A percentile compares a stretch with the other conserved stretches of the same genome.
Conservation (phyloP, 2,888 invertebrate species). For the Corythucha ciliata region DNA sequence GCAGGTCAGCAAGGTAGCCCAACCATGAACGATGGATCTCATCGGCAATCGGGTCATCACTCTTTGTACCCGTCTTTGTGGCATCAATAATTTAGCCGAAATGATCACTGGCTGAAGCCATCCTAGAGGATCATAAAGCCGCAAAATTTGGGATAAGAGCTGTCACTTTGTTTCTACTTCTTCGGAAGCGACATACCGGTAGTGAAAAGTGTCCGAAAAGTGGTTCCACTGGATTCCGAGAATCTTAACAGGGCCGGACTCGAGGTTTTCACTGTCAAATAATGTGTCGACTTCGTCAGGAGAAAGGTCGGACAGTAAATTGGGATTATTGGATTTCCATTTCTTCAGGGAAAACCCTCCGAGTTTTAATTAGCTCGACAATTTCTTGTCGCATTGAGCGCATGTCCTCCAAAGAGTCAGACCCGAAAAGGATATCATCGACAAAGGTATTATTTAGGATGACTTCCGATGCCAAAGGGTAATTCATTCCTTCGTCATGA, state of each 20-base stretch:
- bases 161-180: slow-evolving; percentile 25
- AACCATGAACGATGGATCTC: no score
- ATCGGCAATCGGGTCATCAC: no score
- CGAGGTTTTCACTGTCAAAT: not conserved
- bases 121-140: not conserved
- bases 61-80: no score
- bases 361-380: not conserved
- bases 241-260: slow-evolving; percentile 22
- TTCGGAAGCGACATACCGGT: slow-evolving; percentile 6
- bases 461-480: not conserved
- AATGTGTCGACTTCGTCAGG: not conserved
- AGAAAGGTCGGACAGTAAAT: not conserved
- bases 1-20: no score
- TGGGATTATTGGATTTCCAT: slow-evolving; percentile 12
- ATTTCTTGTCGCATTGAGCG: not conserved
- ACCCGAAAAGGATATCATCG: not conserved
- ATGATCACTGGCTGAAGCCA: not conserved
- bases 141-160: slow-evolving; percentile 22
- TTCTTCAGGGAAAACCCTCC: slow-evolving; percentile 12
- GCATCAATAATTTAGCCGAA: not conserved
- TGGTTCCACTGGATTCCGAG: slow-evolving; percentile 29
- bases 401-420: not conserved
- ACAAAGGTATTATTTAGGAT: not conserved
- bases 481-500: not conserved
- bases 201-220: slow-evolving; percentile 22